A percentile compares a stretch with the other conserved stretches of the same genome.
phyloP scores from a whole-genome alignment of 2,113 vertebrate genomes.

The Phyllostomus discolor region DNA sequence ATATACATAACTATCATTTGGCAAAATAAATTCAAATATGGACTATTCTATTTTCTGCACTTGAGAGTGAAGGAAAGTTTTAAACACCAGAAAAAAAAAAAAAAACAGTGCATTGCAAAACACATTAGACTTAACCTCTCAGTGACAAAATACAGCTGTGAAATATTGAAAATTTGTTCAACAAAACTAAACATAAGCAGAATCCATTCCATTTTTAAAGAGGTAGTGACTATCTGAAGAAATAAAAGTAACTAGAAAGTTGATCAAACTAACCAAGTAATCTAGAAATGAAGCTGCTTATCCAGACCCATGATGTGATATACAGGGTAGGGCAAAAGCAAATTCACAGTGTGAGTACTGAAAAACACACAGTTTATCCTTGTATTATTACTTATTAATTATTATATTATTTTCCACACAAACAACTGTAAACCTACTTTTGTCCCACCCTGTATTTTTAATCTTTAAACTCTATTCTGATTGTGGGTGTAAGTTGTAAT shows the following conservation, averaged over 20 bases:
- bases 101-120: background rate
- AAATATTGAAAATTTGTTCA: slow-evolving; percentile 22
- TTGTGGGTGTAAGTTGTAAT: background rate
- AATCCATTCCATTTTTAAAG: background rate
- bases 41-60: slow-evolving; percentile 70
- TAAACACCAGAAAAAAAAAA: slow-evolving; percentile 55
- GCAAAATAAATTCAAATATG: slow-evolving; percentile 74
- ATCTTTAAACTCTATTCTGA: slow-evolving; percentile 1
- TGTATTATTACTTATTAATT: background rate
- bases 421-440: background rate
- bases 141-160: slow-evolving; percentile 40
- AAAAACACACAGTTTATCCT: background rate
- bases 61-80: slow-evolving; percentile 66
- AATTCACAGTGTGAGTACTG: background rate
- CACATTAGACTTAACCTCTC: slow-evolving; percentile 13
- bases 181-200: slow-evolving; percentile 25
- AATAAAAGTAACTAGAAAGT: slow-evolving; percentile 43
- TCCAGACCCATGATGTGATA: background rate
- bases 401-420: background rate
- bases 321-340: background rate
- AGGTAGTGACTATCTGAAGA: slow-evolving; percentile 21
- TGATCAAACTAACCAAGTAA: slow-evolving; percentile 7
- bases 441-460: background rate
- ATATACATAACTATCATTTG: slow-evolving; percentile 64
- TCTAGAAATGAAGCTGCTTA: background rate